phyloP scores from a whole-genome alignment of 2,797 vertebrate species.

The Sebastes glaucus region DNA sequence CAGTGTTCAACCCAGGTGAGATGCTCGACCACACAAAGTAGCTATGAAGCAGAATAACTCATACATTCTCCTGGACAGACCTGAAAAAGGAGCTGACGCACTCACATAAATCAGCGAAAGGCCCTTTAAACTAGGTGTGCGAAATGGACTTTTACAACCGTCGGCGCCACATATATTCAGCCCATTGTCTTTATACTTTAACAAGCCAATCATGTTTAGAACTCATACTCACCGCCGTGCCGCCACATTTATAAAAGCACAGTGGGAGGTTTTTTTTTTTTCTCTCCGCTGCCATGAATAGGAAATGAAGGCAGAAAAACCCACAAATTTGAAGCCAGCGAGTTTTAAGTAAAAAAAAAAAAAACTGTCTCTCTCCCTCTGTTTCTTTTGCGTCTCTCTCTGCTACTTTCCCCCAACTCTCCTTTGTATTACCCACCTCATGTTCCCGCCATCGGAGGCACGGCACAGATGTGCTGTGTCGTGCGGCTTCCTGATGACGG shows the following conservation, averaged over 20 bases:
- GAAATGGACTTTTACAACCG: slow-evolving; percentile 36
- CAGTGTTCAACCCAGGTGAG: slow-evolving; percentile 14
- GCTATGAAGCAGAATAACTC: slow-evolving; percentile 15
- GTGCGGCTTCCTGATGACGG: slow-evolving; percentile 28
- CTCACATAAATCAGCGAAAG: slow-evolving; percentile 25
- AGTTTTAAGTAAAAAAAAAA: slow-evolving; percentile 13
- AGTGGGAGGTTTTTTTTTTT: slow-evolving; percentile 25
- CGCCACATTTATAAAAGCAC: slow-evolving; percentile 49
- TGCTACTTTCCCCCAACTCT: slow-evolving; percentile 1
- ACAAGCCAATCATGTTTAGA: slow-evolving; percentile 63
- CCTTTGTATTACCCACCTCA: slow-evolving; percentile 51
- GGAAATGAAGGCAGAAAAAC: slow-evolving; percentile 47
- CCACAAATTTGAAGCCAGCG: slow-evolving; percentile 32
- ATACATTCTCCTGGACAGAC: slow-evolving; percentile 20
- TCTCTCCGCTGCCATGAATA: slow-evolving; percentile 22
- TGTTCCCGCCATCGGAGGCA: neutral
- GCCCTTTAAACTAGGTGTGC: slow-evolving; percentile 48
- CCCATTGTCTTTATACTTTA: slow-evolving; percentile 56
- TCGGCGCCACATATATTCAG: slow-evolving; percentile 27
- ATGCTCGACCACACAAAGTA: neutral
- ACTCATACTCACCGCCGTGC: slow-evolving; percentile 18
- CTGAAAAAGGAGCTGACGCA: neutral
- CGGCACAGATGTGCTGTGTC: slow-evolving; percentile 38
- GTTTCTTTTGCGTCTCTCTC: neutral
- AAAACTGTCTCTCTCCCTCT: neutral